These are phyloP conservation scores for Drosophila nikananu DNA, from an alignment of 1,140 invertebrate species.

Conservation along the genomic window DNA sequence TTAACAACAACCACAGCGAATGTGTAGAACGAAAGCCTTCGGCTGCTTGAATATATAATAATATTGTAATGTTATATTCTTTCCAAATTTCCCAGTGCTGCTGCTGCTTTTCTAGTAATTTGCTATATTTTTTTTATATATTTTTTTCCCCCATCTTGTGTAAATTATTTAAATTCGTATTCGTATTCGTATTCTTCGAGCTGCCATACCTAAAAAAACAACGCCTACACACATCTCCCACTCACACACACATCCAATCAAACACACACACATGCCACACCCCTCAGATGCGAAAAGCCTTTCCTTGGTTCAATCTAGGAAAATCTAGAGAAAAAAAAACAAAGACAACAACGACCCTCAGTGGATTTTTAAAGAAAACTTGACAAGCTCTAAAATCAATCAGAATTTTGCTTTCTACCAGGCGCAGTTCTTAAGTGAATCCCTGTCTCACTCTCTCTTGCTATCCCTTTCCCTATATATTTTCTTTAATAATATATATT, in stretches of 20 bases:
- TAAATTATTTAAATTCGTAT: constrained; percentile 65
- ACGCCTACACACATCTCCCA: constrained; percentile 35
- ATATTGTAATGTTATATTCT: constrained; percentile 3
- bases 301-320: constrained; percentile 65
- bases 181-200: constrained; percentile 79
- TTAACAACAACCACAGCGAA: constrained; percentile 24
- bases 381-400: constrained; percentile 12
- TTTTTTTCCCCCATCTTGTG: constrained; percentile 26
- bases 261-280: constrained; percentile 10
- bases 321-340: constrained; percentile 12
- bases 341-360: constrained; percentile 37
- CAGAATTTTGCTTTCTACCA: constrained; percentile 42
- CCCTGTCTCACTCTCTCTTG: constrained; percentile 19
- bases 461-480: constrained; percentile 25
- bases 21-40: constrained; percentile 30
- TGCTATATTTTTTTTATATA: constrained; percentile 6
- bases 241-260: constrained; percentile 34
- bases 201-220: constrained; percentile 65
- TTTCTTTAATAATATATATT: constrained; percentile 3
- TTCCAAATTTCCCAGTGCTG: constrained; percentile 43
- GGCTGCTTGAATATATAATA: constrained; percentile 40
- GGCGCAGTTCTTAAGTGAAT: constrained; percentile 50
- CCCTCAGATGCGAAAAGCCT: constrained; percentile 58
- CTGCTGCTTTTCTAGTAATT: constrained; percentile 44
- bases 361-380: constrained; percentile 17